phyloP scores from a whole-genome alignment of 2,113 vertebrate species.

The Etheostoma cragini region DNA sequence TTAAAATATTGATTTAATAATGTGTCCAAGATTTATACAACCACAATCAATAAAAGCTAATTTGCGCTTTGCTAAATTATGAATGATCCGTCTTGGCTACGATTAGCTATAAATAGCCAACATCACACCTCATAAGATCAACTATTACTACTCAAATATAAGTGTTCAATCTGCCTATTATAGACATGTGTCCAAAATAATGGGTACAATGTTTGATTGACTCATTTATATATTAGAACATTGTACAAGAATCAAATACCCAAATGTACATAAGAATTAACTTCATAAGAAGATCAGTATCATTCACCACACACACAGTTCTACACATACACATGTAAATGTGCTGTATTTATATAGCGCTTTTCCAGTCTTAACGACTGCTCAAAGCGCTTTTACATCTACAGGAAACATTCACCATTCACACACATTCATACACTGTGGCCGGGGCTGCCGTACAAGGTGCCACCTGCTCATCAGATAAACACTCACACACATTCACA shows the following conservation, averaged over 20 bases:
- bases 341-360: too few relatives aligned
- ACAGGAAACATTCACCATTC: too few relatives aligned
- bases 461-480: too few relatives aligned
- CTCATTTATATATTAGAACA: not conserved
- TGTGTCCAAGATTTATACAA: constrained; percentile 43
- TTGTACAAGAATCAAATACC: not conserved
- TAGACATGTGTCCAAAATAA: not conserved
- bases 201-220: not conserved
- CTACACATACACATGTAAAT: not conserved
- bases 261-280: constrained; percentile 14
- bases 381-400: too few relatives aligned
- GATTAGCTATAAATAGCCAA: constrained; percentile 21
- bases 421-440: too few relatives aligned
- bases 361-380: too few relatives aligned
- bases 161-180: not conserved
- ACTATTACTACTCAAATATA: not conserved
- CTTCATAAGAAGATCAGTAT: not conserved
- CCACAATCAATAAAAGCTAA: constrained; percentile 62
- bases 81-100: constrained; percentile 27
- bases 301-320: not conserved
- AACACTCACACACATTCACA: too few relatives aligned
- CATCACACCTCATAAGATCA: not conserved
- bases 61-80: constrained; percentile 61
- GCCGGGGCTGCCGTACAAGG: too few relatives aligned
- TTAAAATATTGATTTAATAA: constrained; percentile 62